A percentile compares a stretch with the other conserved stretches of the same genome.
Conservation (phyloP, 2,888 invertebrate genomes). For the Serrognathus titanus region DNA sequence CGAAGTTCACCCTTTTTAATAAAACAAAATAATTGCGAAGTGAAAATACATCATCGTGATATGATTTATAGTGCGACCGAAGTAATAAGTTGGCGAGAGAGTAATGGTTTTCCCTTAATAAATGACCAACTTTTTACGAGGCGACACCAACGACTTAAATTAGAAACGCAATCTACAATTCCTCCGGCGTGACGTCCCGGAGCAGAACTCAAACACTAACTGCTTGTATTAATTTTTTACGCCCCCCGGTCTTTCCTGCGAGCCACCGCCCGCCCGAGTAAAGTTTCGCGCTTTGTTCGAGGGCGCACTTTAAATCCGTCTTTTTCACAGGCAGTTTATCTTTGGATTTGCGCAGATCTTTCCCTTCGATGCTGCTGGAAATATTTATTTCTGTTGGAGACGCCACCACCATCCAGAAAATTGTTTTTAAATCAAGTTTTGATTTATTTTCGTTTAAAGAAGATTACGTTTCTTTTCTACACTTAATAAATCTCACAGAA, state of each 20-base stretch:
- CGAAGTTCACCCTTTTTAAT: background rate
- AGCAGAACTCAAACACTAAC: conserved; percentile 15
- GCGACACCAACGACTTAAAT: conserved; percentile 23
- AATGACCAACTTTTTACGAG: conserved; percentile 22
- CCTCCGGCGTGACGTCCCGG: conserved; percentile 11
- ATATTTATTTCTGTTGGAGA: too few species aligned
- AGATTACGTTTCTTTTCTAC: too few species aligned
- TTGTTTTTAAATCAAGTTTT: too few species aligned
- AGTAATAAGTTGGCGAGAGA: conserved; percentile 18
- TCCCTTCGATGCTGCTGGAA: background rate
- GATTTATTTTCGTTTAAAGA: too few species aligned
- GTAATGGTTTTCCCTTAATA: conserved; percentile 22
- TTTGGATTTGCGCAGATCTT: conserved; percentile 19
- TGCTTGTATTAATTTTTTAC: conserved; percentile 12
- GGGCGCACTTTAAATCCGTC: conserved; percentile 9
- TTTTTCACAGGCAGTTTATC: conserved; percentile 15
- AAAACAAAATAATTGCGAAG: conserved; percentile 9
- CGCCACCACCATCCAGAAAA: too few species aligned
- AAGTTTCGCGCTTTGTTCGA: background rate
- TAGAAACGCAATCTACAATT: conserved; percentile 21
- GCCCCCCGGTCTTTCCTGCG: background rate
- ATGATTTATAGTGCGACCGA: conserved; percentile 17
- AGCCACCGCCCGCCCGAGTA: background rate
- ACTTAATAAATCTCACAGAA: too few species aligned
- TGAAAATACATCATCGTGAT: conserved; percentile 7